Evolutionary conservation across 2,888 invertebrate genomes (phyloP).

Genomic region (Ethmia dodecea): DNA sequence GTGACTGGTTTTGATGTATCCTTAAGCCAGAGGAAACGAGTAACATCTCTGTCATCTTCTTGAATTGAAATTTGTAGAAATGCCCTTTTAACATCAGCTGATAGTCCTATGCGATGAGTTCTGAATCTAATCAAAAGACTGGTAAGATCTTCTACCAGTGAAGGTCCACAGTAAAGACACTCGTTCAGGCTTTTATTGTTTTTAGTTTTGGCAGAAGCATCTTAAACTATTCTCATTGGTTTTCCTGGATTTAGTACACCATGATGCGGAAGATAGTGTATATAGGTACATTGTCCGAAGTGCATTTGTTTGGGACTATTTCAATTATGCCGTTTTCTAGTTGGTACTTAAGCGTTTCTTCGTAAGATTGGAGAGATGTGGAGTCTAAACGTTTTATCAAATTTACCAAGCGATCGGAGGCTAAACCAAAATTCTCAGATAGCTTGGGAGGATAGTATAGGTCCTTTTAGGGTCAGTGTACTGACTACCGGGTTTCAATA

Average conservation of each 20-base stretch:
- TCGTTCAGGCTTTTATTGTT: conserved; percentile 7
- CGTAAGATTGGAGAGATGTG: conserved; percentile 5
- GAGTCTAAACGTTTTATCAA: conserved; percentile 8
- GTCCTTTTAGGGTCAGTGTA: conserved; percentile 19
- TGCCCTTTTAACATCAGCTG: conserved; percentile 17
- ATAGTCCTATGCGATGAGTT: conserved; percentile 6
- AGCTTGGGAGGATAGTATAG: conserved; percentile 15
- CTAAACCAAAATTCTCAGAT: conserved; percentile 15
- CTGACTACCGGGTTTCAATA: conserved; percentile 11
- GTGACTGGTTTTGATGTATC: neutral
- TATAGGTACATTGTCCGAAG: neutral
- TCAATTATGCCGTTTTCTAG: conserved; percentile 6
- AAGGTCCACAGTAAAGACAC: conserved; percentile 6
- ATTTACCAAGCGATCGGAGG: conserved; percentile 12
- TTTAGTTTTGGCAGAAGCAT: conserved; percentile 3
- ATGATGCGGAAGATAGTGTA: conserved; percentile 15
- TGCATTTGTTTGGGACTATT: neutral
- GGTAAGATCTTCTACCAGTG: conserved; percentile 1
- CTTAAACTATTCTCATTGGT: conserved; percentile 14
- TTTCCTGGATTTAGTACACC: conserved; percentile 4
- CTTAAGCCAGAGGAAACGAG: conserved; percentile 16
- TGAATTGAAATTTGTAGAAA: conserved; percentile 15
- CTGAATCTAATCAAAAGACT: conserved; percentile 12
- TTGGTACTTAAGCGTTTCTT: conserved; percentile 10
- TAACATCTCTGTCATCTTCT: conserved; percentile 13